A percentile compares a stretch with the other conserved stretches of the same genome.
Conservation (phyloP, 2,888 invertebrate species). For the Synergus umbraculus region DNA sequence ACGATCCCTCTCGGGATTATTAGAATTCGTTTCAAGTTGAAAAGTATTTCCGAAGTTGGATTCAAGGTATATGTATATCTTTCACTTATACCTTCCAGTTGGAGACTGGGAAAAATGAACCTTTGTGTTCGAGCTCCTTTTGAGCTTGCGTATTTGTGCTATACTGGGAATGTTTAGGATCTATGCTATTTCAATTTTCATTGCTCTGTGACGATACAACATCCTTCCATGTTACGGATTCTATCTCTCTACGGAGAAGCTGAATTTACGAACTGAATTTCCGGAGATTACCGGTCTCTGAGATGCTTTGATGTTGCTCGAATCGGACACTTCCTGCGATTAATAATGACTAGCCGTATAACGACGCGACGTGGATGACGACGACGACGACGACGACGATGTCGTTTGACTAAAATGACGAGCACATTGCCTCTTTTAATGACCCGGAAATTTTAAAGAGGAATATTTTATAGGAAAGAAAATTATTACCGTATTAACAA, state of each 20-base stretch:
- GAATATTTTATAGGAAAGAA: neutral
- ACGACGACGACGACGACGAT: neutral
- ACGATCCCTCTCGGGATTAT: neutral
- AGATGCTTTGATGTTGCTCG: conserved; percentile 14
- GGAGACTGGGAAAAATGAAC: neutral
- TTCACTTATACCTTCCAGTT: neutral
- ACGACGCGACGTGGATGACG: neutral
- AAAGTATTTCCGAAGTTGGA: neutral
- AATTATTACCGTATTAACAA: neutral
- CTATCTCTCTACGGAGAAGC: conserved; percentile 9
- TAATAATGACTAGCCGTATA: conserved; percentile 21
- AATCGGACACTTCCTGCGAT: conserved; percentile 25
- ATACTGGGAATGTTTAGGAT: neutral
- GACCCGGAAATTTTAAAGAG: neutral
- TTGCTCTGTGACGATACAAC: conserved; percentile 18
- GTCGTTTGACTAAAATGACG: neutral
- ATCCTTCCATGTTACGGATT: conserved; percentile 14
- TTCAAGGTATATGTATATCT: neutral
- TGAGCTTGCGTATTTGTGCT: neutral
- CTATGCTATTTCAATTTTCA: conserved; percentile 14
- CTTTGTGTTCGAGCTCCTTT: neutral
- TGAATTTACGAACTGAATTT: conserved; percentile 25
- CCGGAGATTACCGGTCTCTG: conserved; percentile 35
- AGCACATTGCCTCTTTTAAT: neutral
- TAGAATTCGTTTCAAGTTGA: neutral